These are phyloP conservation scores for Drosophila albomicans DNA, from an alignment of 1,140 invertebrate species.

Conservation along the genomic window DNA sequence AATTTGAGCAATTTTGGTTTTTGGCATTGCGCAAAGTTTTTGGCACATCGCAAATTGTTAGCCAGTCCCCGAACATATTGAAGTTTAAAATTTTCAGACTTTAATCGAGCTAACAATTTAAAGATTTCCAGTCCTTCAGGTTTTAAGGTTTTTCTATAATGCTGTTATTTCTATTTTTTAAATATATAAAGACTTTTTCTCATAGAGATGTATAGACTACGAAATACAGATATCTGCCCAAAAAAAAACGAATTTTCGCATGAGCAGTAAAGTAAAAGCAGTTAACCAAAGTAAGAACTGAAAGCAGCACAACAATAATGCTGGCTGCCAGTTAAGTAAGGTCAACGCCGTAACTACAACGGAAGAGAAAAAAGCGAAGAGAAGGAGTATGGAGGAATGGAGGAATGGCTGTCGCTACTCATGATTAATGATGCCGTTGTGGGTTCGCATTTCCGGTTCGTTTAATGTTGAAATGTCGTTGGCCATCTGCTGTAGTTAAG, in stretches of 20 bases:
- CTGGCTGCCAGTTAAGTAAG: conserved; percentile 33
- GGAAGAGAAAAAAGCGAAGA: neutral
- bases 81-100: neutral
- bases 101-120: neutral
- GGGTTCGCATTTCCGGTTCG: conserved; percentile 75
- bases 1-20: neutral
- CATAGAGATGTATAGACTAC: too few relatives aligned
- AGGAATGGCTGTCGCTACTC: conserved; percentile 36
- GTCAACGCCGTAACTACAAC: conserved; percentile 37
- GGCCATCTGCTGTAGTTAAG: conserved; percentile 49
- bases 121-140: too few relatives aligned
- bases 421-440: conserved; percentile 77
- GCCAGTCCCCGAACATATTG: neutral
- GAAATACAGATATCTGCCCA: neutral
- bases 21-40: neutral
- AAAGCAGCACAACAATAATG: conserved; percentile 19
- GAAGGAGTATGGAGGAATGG: neutral
- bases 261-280: conserved; percentile 1
- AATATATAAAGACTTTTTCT: too few relatives aligned
- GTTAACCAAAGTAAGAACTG: neutral
- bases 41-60: neutral
- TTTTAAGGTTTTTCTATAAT: too few relatives aligned
- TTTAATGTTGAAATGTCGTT: conserved; percentile 77
- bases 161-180: too few relatives aligned
- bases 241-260: neutral